Base-by-base conservation (phyloP, 2,888 invertebrate species). In the Sesamia inferens region DNA sequence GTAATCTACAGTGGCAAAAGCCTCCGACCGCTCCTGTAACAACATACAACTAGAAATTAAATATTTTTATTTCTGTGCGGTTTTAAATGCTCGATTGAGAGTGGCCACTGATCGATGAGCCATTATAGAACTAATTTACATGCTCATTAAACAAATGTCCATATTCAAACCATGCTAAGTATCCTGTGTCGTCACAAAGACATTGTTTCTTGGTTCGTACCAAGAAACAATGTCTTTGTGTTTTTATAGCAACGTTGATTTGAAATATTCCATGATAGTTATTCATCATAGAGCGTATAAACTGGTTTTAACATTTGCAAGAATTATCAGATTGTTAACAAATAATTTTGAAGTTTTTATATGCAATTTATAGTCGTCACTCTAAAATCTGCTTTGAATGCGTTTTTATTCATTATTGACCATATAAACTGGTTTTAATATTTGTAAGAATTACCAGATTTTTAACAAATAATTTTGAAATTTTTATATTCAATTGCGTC, bases 81-180 rank as follows among this genome's bases (percentile, higher is more conserved):
- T 1, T 22, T 44, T 22, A 47, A 6, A 0, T 47, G 11, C 11
- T 19, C 22, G 22, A 11, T 24, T 19, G 24, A 5, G 24, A 19
- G 13, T 64, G 24, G 24, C 5, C 8, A 64, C 24, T 54, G 0
- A 3, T 14, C 14, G 6, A 4, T n/a, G 10, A 57, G 8, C 14
- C 19, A n/a, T n/a, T 57, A 64, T 19, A 16, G 14, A 65, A 57
- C 19, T 31, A n/a, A 57, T 65, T 55, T 44, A 31, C 70, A 71
- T 71, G 1, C 71, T 71, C 71, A 71, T 55, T 71, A 70, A 44
- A 31, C 57, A 71, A 71, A 71, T 71, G n/a, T 31, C 55, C 71
- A 71, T 71, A 69, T 31, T 55, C 13, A 19, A 55, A n/a, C 31
- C 11, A 31, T 31, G 13, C 4, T 71, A 24, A n/a, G 24, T 6